A percentile compares a stretch with the other conserved stretches of the same genome.
Conservation (phyloP, 2,113 vertebrate species). For the Lates calcarifer region DNA sequence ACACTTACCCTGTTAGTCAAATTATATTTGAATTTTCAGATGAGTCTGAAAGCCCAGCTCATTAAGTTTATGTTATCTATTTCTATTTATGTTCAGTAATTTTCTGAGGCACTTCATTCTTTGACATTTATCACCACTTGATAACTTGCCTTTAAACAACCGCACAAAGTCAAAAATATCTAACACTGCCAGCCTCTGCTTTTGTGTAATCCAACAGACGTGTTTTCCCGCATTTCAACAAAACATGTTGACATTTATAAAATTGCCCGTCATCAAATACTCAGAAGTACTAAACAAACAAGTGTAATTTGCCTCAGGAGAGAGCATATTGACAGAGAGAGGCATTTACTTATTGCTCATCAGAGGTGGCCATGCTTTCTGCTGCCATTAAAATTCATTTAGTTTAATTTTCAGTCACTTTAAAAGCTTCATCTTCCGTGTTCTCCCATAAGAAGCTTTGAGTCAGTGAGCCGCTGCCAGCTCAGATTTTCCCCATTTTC, state of each 20-base stretch:
- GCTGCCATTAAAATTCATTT: conserved; percentile 35
- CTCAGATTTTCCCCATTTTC: conserved; percentile 60
- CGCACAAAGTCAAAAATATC: background rate
- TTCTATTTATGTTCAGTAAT: too few relatives aligned
- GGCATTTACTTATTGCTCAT: background rate
- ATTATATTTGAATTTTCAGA: too few relatives aligned
- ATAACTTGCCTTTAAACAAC: background rate
- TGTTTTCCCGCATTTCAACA: background rate
- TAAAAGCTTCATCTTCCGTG: conserved; percentile 31
- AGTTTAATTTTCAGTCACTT: conserved; percentile 39
- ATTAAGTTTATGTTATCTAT: too few relatives aligned
- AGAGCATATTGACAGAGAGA: background rate
- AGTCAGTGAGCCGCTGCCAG: conserved; percentile 53
- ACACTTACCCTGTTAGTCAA: too few relatives aligned
- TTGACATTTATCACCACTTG: background rate
- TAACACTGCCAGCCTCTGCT: background rate
- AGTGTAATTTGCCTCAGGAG: conserved; percentile 11
- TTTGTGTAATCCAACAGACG: background rate
- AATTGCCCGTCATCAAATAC: conserved; percentile 4
- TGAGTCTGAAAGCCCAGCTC: too few relatives aligned
- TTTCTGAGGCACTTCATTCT: too few relatives aligned
- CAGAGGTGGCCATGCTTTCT: conserved; percentile 7
- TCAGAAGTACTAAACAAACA: conserved; percentile 6
- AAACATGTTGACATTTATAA: conserved; percentile 23
- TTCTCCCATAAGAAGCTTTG: conserved; percentile 68